Conservation (phyloP, 2,113 vertebrate species). For the Pyrgilauda ruficollis region DNA sequence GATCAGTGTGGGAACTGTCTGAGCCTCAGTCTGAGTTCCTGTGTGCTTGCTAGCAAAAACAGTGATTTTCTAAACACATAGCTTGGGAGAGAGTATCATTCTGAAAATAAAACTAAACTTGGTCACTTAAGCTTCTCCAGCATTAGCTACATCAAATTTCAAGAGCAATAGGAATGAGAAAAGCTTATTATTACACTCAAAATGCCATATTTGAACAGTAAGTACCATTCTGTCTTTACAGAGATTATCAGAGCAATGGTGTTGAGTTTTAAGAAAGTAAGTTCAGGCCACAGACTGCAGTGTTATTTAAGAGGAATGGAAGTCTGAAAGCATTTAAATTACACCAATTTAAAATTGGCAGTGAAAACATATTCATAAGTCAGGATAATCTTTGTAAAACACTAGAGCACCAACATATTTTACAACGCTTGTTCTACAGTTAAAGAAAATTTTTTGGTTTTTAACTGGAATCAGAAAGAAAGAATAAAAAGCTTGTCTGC, state of each 20-base stretch:
- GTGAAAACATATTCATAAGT: background rate
- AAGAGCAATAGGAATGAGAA: background rate
- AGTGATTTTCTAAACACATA: background rate
- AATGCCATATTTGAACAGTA: background rate
- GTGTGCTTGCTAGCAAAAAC: background rate
- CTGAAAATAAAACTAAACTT: background rate
- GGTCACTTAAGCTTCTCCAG: background rate
- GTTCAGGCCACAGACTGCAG: background rate
- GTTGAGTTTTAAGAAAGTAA: background rate
- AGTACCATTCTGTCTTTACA: background rate
- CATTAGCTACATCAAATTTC: background rate
- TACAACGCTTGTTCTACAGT: background rate
- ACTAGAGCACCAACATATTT: background rate
- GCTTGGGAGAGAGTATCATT: background rate
- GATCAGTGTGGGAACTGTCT: background rate
- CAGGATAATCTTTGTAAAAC: background rate
- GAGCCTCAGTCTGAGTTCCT: background rate
- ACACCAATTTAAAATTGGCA: background rate
- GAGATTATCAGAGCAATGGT: background rate
- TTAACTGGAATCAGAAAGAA: background rate
- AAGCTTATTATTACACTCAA: background rate
- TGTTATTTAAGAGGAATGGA: background rate
- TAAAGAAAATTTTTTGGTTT: background rate
- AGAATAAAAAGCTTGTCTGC: background rate
- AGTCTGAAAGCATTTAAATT: slow-evolving; percentile 6